These are phyloP conservation scores for Drosophila albomicans DNA, from an alignment of 1,140 invertebrate species.

Conservation along the genomic window DNA sequence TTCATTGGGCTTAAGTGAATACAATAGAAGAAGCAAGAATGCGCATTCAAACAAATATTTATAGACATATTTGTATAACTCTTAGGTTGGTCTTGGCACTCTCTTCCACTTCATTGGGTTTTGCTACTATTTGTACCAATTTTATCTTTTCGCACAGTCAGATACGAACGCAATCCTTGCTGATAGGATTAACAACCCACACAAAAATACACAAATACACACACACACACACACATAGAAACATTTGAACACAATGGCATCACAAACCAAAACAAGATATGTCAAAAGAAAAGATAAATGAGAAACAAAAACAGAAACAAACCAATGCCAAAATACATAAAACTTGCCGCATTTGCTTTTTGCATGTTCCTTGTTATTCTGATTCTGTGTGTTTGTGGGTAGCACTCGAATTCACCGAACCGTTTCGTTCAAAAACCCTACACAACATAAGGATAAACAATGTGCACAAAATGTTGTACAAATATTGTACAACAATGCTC, in stretches of 20 bases:
- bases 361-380: slow-evolving; percentile 17
- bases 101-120: slow-evolving; percentile 46
- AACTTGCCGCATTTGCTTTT: slow-evolving; percentile 40
- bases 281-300: slow-evolving; percentile 9
- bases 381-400: slow-evolving; percentile 2
- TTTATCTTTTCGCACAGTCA: slow-evolving; percentile 39
- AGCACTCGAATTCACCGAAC: slow-evolving; percentile 20
- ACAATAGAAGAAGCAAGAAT: slow-evolving; percentile 8
- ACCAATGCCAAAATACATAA: slow-evolving; percentile 44
- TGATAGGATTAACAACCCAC: slow-evolving; percentile 49
- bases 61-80: slow-evolving; percentile 35
- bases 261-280: slow-evolving; percentile 28
- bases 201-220: slow-evolving; percentile 1
- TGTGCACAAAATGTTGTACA: slow-evolving; percentile 53
- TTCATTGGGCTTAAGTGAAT: slow-evolving; percentile 45
- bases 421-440: slow-evolving; percentile 22
- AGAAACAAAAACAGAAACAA: slow-evolving; percentile 27
- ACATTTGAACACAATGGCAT: slow-evolving; percentile 25
- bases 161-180: slow-evolving; percentile 16
- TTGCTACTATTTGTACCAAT: slow-evolving; percentile 27
- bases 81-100: slow-evolving; percentile 5
- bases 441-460: slow-evolving; percentile 47
- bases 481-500: slow-evolving; percentile 46
- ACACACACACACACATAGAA: neutral
- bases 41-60: slow-evolving; percentile 51